Evolutionary conservation across 2,797 vertebrate genomes (phyloP), one percentile per base, ranked within the genome.

Genomic region (Salmo trutta): DNA sequence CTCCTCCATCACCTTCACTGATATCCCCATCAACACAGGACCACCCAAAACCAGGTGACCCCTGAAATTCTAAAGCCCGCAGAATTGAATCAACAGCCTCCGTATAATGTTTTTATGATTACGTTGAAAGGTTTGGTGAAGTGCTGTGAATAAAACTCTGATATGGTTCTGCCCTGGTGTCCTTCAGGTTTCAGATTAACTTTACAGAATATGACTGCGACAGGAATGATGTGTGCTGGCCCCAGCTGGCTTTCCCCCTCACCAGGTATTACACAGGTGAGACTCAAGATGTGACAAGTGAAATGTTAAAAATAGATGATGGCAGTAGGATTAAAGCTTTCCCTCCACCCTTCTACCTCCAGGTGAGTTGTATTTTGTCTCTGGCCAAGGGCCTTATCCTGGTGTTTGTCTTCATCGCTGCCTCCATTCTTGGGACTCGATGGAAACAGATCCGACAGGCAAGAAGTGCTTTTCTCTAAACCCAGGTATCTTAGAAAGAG

Each of bases 221-320:
- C 85, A 93, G 89, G 76, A 99, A 99, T 33, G 96, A 97, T 0
- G 94, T 98, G 64, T 99, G 98, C 78, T 99, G 97, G 98, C 96
- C 95, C 1, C 94, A 99, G 5, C 95, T 99, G 0, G 29, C 75
- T 1, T 74, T 64, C 67, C 66, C 66, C 19, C n/a, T 76, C 5
- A 76, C 75, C 52, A 72, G 67, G 41, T 94, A 95, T 91, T 99
- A 99, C 80, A 96, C 94, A 92, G 98, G 98, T 99, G 73, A 47
- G 86, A 75, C 47, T 76, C 8, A 7, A 14, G n/a, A 0, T 16
- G 73, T 33, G 16, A 33, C 41, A 65, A 17, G 74, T 8, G 27
- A 73, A 47, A 31, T 14, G 14, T 78, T 14, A 62, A 14, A 67
- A 53, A 8, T 17, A 7, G 16, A 66, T 53, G 47, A 7, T 77